Base-by-base conservation (phyloP, 1,140 invertebrate genomes). In the Drosophila orena region DNA sequence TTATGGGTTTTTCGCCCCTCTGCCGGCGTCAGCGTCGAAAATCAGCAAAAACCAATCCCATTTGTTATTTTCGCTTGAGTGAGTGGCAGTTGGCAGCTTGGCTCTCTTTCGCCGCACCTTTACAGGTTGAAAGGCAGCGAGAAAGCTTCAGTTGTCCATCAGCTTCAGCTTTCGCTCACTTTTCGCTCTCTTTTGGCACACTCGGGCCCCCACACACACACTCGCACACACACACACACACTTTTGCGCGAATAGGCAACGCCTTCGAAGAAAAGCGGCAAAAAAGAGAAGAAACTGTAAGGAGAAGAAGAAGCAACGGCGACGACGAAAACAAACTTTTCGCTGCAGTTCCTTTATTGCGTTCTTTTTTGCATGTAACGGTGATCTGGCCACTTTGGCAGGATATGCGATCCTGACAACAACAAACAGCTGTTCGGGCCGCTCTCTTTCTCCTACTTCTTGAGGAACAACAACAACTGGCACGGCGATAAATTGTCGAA, bases 1-100 rank as follows among this genome's bases (percentile, higher is more conserved):
- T 91, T 91, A 91, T 91, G 88, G 83, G 83, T 89, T 86, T 77
- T 86, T 88, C 69, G 66, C 74, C 69, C 74, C 69, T 52, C 71
- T 78, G 75, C 55, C 50, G 35, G 68, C 58, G 69, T 47, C 49
- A 43, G 20, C 60, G 73, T 66, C 54, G 83, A 77, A 91, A 91
- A 91, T 91, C 91, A 91, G 90, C 90, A 91, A 92, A 92, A 92
- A 92, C 91, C 91, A 92, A 92, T 92, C 91, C 91, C 91, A 92
- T 92, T 92, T 92, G 91, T 92, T 92, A 92, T 92, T 83, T 88
- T 91, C 91, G 88, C 91, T 91, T 91, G 90, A 91, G 90, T 91
- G 90, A 90, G 90, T 91, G 90, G 90, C 90, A 91, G 90, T 88
- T 91, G 90, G 90, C 85, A 90, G 90, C 90, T 89, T 27, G 46